phyloP scores from a whole-genome alignment of 1,140 invertebrate species.

The Prorops nasuta region DNA sequence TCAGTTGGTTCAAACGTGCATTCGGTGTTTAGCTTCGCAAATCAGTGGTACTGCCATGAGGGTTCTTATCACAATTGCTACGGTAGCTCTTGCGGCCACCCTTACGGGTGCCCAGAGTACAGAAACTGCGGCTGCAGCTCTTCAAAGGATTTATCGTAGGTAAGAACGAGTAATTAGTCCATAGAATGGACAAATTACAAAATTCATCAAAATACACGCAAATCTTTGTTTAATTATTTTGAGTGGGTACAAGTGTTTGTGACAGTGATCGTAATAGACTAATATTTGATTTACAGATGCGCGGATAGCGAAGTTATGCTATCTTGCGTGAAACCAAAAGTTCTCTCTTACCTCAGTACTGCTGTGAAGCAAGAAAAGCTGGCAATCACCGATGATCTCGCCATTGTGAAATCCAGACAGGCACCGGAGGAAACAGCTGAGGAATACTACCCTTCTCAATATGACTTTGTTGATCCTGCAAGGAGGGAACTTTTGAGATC shows the following conservation, averaged over 20 bases:
- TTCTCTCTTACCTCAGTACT: conserved; percentile 68
- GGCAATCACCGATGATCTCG: conserved; percentile 70
- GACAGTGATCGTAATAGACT: neutral
- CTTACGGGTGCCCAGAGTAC: conserved; percentile 27
- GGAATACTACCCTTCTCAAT: conserved; percentile 36
- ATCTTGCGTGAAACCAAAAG: conserved; percentile 73
- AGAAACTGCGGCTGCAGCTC: conserved; percentile 38
- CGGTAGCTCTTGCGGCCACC: conserved; percentile 29
- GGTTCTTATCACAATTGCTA: conserved; percentile 30
- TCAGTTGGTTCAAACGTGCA: conserved; percentile 38
- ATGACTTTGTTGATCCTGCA: conserved; percentile 31
- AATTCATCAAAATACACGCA: too few species aligned
- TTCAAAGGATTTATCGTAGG: conserved; percentile 50
- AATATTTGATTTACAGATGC: conserved; percentile 35
- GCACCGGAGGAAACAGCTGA: conserved; percentile 49
- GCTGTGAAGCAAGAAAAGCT: conserved; percentile 68
- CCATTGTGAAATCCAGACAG: conserved; percentile 64
- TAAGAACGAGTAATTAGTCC: conserved; percentile 19
- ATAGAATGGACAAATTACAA: neutral
- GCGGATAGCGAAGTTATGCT: conserved; percentile 45
- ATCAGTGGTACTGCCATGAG: conserved; percentile 41
- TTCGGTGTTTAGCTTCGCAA: conserved; percentile 50
- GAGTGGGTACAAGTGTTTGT: neutral
- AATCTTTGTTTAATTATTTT: too few species aligned
- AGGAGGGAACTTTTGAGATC: conserved; percentile 43